Conservation (phyloP, 2,113 vertebrate genomes). For the Bufo bufo region DNA sequence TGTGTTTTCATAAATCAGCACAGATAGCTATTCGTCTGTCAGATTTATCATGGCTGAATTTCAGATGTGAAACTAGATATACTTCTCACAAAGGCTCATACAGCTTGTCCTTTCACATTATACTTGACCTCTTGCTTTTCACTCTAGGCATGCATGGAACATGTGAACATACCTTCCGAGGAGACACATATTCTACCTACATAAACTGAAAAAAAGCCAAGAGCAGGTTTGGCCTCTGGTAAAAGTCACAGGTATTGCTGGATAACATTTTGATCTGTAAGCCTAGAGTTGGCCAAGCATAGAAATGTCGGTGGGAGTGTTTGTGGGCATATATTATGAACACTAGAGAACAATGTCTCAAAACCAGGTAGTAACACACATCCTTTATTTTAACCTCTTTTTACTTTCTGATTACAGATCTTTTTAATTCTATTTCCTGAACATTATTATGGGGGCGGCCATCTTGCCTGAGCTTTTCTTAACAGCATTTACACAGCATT, state of each 20-base stretch:
- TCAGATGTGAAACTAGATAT: constrained; percentile 74
- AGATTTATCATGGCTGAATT: constrained; percentile 74
- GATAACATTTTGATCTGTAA: background rate
- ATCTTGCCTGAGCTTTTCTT: no score
- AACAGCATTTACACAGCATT: no score
- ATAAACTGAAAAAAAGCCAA: background rate
- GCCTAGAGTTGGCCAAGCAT: background rate
- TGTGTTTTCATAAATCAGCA: constrained; percentile 78
- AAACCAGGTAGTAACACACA: no score
- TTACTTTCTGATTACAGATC: no score
- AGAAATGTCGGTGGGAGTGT: background rate
- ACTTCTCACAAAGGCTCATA: constrained; percentile 65
- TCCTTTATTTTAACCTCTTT: no score
- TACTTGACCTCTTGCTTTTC: constrained; percentile 69
- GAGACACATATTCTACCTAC: constrained; percentile 1
- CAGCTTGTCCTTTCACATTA: constrained; percentile 72
- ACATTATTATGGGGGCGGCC: no score
- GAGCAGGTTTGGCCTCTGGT: background rate
- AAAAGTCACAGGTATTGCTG: background rate
- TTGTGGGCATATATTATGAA: no score
- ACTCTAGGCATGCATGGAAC: constrained; percentile 67
- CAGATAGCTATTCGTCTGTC: constrained; percentile 73
- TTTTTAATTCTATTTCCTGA: no score
- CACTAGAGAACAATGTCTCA: no score
- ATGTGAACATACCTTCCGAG: constrained; percentile 62